A percentile compares a stretch with the other conserved stretches of the same genome.
Evolutionary conservation across 2,888 invertebrate species (phyloP).

Genomic region (Pristionchus fissidentatus): DNA sequence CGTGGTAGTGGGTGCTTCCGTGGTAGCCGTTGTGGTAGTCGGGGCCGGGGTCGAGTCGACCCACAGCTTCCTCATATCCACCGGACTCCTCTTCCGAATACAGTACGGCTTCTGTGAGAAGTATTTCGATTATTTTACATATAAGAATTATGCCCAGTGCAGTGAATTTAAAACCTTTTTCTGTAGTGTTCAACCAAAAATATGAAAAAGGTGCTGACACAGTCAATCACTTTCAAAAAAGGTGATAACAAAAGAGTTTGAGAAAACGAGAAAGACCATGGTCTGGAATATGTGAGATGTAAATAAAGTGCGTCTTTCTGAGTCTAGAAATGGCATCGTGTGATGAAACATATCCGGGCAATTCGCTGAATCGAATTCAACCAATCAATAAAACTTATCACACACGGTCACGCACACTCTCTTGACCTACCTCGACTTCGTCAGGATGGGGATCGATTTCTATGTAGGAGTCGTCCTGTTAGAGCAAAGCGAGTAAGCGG

Average conservation of each 20-base stretch:
- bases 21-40: constrained; percentile 54
- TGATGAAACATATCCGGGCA: no score
- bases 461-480: constrained; percentile 27
- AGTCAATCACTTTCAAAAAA: not conserved
- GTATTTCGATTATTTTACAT: not conserved
- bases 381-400: no score
- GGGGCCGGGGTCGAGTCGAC: constrained; percentile 51
- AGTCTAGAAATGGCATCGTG: no score
- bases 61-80: constrained; percentile 64
- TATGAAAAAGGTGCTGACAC: not conserved
- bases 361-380: no score
- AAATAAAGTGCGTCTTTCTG: no score
- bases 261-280: no score
- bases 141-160: no score
- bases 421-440: not conserved
- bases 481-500: not conserved
- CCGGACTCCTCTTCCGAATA: constrained; percentile 57
- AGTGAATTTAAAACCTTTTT: not conserved
- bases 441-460: not conserved
- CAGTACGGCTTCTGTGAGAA: constrained; percentile 64
- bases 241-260: not conserved
- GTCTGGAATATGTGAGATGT: no score
- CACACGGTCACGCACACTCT: no score
- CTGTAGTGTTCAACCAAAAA: not conserved
- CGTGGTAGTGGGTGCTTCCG: constrained; percentile 54